Conservation (phyloP, 2,797 vertebrate genomes). For the Gymnocypris eckloni region DNA sequence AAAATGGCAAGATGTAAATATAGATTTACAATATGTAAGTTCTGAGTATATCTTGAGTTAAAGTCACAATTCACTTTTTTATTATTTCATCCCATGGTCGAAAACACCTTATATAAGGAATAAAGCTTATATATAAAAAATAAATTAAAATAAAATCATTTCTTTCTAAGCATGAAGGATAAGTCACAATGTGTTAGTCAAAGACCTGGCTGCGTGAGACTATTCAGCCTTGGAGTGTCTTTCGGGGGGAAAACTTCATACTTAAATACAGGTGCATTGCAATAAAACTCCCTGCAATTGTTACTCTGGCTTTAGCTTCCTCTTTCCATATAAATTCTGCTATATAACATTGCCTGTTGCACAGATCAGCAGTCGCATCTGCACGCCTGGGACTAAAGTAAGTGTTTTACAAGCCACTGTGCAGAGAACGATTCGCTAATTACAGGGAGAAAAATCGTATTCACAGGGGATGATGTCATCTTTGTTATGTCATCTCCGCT, state of each 20-base stretch:
- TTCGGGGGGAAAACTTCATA: background rate
- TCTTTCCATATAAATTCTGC: slow-evolving; percentile 26
- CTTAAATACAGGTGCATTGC: slow-evolving; percentile 26
- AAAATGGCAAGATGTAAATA: background rate
- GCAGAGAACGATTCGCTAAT: slow-evolving; percentile 40
- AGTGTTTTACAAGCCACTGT: slow-evolving; percentile 45
- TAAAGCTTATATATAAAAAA: background rate
- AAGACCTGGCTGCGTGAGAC: background rate
- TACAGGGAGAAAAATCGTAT: slow-evolving; percentile 47
- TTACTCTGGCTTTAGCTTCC: slow-evolving; percentile 10
- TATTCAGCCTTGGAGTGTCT: slow-evolving; percentile 4
- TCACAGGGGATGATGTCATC: slow-evolving; percentile 50
- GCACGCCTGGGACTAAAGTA: slow-evolving; percentile 37
- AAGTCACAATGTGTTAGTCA: background rate
- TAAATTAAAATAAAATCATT: background rate
- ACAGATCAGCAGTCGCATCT: slow-evolving; percentile 46
- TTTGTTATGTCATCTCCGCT: slow-evolving; percentile 20
- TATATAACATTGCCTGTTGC: slow-evolving; percentile 21
- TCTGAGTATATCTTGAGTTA: background rate
- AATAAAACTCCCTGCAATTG: slow-evolving; percentile 10
- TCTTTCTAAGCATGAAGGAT: background rate
- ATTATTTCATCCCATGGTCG: background rate
- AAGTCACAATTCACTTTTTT: background rate
- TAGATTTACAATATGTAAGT: background rate
- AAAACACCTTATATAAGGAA: background rate